These are phyloP conservation scores for Gallinago stenura DNA, from an alignment of 2,797 vertebrate species.

Conservation along the genomic window DNA sequence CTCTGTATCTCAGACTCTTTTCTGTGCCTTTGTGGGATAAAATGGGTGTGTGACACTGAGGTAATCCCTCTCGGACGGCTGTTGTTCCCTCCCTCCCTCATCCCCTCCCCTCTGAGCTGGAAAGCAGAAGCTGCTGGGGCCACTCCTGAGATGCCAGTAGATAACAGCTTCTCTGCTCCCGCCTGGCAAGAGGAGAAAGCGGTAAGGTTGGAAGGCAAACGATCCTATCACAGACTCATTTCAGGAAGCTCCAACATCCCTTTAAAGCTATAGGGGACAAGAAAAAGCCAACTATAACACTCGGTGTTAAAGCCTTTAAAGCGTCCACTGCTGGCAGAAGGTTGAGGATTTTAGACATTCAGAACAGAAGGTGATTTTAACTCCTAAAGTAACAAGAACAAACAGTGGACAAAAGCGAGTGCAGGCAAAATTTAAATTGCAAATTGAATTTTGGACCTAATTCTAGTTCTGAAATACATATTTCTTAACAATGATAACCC, in stretches of 20 bases:
- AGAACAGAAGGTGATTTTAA: not conserved
- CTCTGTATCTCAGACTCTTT: not conserved
- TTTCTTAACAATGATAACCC: not conserved
- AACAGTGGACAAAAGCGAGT: not conserved
- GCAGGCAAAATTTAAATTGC: not conserved
- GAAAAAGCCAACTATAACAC: not conserved
- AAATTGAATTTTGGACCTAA: not conserved
- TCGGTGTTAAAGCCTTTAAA: not conserved
- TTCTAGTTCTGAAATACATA: not conserved
- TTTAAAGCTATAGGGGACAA: not conserved
- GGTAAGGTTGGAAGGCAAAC: not conserved
- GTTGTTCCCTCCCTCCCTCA: not conserved
- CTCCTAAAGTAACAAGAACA: not conserved
- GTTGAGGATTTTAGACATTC: not conserved
- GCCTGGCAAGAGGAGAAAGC: not conserved
- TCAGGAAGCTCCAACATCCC: not conserved
- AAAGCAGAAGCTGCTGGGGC: not conserved
- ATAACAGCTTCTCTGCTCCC: not conserved
- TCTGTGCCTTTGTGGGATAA: not conserved
- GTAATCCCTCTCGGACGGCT: not conserved
- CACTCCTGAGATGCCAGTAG: not conserved
- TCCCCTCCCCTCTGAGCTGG: not conserved
- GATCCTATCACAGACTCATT: not conserved
- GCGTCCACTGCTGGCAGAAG: not conserved
- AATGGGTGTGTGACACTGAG: not conserved